Percentiles rank a stretch among this genome's conserved stretches.
phyloP scores from a whole-genome alignment of 2,797 vertebrate genomes.

The Thalassophryne amazonica region DNA sequence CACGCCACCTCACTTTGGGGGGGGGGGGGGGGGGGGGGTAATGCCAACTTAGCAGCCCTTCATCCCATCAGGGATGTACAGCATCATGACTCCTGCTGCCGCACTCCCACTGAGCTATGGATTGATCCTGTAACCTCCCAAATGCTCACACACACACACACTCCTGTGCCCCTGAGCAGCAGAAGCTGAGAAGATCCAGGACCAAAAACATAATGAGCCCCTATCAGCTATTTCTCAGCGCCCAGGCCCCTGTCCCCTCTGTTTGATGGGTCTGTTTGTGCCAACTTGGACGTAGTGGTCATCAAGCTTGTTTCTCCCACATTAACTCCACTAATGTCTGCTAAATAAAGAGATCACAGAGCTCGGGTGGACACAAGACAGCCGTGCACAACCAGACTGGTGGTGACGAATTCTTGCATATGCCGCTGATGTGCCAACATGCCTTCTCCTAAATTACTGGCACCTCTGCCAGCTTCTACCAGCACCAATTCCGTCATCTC shows the following conservation, averaged over 20 bases:
- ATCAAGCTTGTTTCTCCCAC: conserved; percentile 62
- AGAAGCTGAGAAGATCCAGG: conserved; percentile 41
- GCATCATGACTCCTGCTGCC: conserved; percentile 59
- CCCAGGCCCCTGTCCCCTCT: conserved; percentile 37
- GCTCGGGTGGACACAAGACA: conserved; percentile 44
- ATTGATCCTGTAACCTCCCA: conserved; percentile 45
- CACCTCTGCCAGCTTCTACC: conserved; percentile 58
- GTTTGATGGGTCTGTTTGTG: conserved; percentile 27
- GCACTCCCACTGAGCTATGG: conserved; percentile 49
- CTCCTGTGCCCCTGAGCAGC: conserved; percentile 1
- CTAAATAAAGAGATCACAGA: conserved; percentile 68
- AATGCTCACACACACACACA: background rate
- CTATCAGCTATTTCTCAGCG: conserved; percentile 54
- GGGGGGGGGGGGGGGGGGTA: too few species aligned
- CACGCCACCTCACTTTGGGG: conserved; percentile 43
- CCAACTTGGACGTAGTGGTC: conserved; percentile 66
- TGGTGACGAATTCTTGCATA: conserved; percentile 36
- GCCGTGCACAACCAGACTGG: background rate
- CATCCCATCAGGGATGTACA: conserved; percentile 59
- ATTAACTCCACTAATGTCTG: conserved; percentile 71
- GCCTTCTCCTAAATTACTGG: conserved; percentile 51
- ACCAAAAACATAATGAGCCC: conserved; percentile 65
- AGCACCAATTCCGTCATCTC: conserved; percentile 47
- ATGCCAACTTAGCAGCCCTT: conserved; percentile 62
- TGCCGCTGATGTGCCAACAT: conserved; percentile 33